Percentiles rank a stretch among this genome's conserved stretches.
Conservation (phyloP, 2,888 invertebrate genomes). For the Lingula anatina region DNA sequence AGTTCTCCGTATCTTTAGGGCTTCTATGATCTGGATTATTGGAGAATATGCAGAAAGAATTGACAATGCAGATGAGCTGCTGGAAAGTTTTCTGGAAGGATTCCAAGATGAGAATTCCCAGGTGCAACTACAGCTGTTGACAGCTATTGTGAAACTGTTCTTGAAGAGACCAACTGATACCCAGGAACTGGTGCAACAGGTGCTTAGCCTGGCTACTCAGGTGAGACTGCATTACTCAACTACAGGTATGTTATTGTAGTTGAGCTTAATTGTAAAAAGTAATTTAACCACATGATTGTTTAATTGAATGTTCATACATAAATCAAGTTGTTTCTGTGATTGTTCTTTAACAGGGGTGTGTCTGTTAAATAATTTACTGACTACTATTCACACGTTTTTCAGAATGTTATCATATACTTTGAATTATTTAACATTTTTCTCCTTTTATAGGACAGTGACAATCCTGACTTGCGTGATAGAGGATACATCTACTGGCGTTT, state of each 20-base stretch:
- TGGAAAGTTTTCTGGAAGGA: slow-evolving; percentile 97
- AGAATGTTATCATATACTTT: too few species aligned
- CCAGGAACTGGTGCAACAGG: slow-evolving; percentile 95
- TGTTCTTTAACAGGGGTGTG: neutral
- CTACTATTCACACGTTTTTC: too few species aligned
- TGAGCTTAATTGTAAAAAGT: neutral
- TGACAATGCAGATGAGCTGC: slow-evolving; percentile 96
- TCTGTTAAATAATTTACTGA: too few species aligned
- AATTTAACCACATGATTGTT: neutral
- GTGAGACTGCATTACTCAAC: slow-evolving; percentile 11
- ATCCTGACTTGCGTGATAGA: slow-evolving; percentile 95
- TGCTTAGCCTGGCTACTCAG: slow-evolving; percentile 57
- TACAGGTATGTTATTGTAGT: too few species aligned
- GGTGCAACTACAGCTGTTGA: slow-evolving; percentile 87
- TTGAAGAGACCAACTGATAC: slow-evolving; percentile 97
- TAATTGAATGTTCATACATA: neutral
- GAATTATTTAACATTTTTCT: too few species aligned
- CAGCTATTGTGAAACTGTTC: slow-evolving; percentile 97
- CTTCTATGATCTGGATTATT: slow-evolving; percentile 86
- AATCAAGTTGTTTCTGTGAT: neutral
- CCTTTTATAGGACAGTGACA: slow-evolving; percentile 79
- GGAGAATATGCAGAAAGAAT: slow-evolving; percentile 99
- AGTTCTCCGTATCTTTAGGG: slow-evolving; percentile 63
- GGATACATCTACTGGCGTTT: slow-evolving; percentile 99
- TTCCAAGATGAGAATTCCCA: slow-evolving; percentile 96